These are phyloP conservation scores for Scleropages formosus DNA, from an alignment of 2,797 vertebrate genomes.

Conservation along the genomic window DNA sequence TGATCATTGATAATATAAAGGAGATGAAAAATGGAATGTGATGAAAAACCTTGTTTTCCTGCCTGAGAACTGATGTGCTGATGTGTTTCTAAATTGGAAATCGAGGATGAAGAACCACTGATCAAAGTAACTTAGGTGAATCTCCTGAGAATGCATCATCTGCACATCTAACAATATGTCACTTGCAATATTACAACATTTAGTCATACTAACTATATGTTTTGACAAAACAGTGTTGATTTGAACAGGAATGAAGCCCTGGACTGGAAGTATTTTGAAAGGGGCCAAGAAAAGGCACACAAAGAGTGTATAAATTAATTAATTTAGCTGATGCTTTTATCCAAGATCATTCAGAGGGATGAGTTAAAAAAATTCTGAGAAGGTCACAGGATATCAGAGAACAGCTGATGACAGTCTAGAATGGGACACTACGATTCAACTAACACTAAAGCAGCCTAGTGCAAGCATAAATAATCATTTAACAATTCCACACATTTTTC, in stretches of 20 bases:
- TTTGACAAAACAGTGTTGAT: not conserved
- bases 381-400: too few species aligned
- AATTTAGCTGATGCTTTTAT: too few species aligned
- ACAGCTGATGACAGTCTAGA: too few species aligned
- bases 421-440: too few species aligned
- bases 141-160: not conserved
- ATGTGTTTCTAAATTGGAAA: slow-evolving; percentile 25
- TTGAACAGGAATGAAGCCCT: not conserved
- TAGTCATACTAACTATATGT: not conserved
- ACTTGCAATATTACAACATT: too few species aligned
- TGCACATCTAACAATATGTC: too few species aligned
- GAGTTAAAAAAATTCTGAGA: too few species aligned
- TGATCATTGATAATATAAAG: slow-evolving; percentile 28
- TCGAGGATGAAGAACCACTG: not conserved
- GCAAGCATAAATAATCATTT: too few species aligned
- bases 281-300: slow-evolving; percentile 25
- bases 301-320: too few species aligned
- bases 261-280: slow-evolving; percentile 7
- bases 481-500: too few species aligned
- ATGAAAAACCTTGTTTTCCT: slow-evolving; percentile 5
- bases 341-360: too few species aligned
- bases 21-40: not conserved
- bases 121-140: slow-evolving; percentile 6
- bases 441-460: too few species aligned
- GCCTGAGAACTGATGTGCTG: slow-evolving; percentile 3